Evolutionary conservation across 2,797 vertebrate genomes (phyloP), one percentile per base, ranked within the genome.

Genomic region (Meda fulgida): DNA sequence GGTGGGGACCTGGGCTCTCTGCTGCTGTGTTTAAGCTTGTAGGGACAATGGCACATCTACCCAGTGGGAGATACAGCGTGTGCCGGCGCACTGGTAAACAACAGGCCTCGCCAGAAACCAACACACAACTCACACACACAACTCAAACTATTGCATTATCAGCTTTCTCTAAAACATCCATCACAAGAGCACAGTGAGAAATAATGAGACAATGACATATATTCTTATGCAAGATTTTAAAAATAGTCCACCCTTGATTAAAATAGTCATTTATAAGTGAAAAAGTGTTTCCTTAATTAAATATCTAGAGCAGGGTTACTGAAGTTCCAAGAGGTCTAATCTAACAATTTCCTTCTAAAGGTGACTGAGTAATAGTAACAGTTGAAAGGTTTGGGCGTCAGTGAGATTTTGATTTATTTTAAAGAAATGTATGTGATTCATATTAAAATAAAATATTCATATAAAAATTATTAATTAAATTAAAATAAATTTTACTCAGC

Each of bases 31-130:
- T 82, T 51, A 53, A 78, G 38, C 53, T 26, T 73, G 75, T 26
- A 65, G 43, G 48, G 66, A 66, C 36, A 63, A 43, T 76, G 69
- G 46, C 81, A 48, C 21, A 82, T 36, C 77, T 81, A 48, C 10
- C 82, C 46, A 58, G 26, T 31, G 71, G 83, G 75, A 51, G 70
- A 40, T 43, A 40, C 60, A 69, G 38, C 40, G 31, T 69, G 11
- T 86, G 36, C 75, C 43, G 48, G 83, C 78, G 72, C 31, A 71
- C 67, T 72, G 63, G 69, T 81, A 63, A 87, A 86, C 79, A 87
- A 71, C 55, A 86, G 21, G 38, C 55, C 46, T 31, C 66, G 76
- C 6, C 77, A 80, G 16, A 73, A 31, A 19, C 51, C 21, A 7
- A 53, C 19, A 51, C 48, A 18, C 46, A 48, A 72, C 29, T 7